Evolutionary conservation across 2,888 invertebrate genomes (phyloP), one percentile per base, ranked within the genome.

Genomic region (Ptycholaimellus sp.): DNA sequence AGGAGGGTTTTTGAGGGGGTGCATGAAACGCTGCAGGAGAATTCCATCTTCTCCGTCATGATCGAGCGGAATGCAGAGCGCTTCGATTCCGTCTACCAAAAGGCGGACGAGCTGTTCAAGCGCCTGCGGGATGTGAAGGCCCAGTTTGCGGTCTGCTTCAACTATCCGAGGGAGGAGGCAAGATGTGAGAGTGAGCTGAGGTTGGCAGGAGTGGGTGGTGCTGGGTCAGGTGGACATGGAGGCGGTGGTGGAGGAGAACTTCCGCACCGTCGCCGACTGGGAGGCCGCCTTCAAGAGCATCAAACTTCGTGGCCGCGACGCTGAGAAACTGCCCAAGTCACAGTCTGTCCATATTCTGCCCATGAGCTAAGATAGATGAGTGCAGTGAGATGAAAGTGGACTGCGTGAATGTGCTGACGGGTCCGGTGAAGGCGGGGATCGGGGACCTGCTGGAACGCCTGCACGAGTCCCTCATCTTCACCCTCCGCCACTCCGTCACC

Each of bases 261-360:
- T 83, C 35, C 63, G 61, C 3, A 67, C 67, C 6, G 72, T 77
- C 36, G 67, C 69, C 3, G 74, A 87, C 57, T 90, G 81, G 80
- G 82, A 85, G 57, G 59, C 66, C 36, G 82, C 83, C 61, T 81
- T 85, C 58, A 73, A 76, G 42, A 73, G 76, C 1, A 74, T 82
- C 47, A 87, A 87, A 61, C 71, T 74, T 2, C 76, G 79, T 52
- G 80, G 80, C n/a, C 78, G 83, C 54, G 77, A 83, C 53, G 75
- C 82, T 42, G 81, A 81, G n/a, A 77, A 79, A 60, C 67, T 85
- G 52, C 74, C 77, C 34, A 76, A 73, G 77, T 78, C 59, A 63
- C 64, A 14, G 20, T 19, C 17, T 33, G 30, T 18, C 35, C 17
- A 14, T 33, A 18, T 28, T 37, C 22, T 36, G 14, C 9, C 3